Percentiles rank a stretch among this genome's conserved stretches.
phyloP scores from a whole-genome alignment of 2,888 invertebrate species.

The Minunthozetes semirufus region DNA sequence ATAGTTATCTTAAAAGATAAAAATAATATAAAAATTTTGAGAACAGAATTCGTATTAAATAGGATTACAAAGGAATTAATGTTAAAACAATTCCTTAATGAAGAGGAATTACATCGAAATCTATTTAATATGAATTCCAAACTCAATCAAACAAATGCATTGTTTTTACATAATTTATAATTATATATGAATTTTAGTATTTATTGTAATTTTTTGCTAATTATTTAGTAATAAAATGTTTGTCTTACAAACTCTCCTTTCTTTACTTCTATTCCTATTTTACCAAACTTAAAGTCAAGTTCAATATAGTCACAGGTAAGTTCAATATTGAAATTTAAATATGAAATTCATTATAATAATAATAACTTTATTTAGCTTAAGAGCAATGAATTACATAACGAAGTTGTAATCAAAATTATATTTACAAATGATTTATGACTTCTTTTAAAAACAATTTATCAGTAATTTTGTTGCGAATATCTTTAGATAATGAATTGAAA shows the following conservation, averaged over 20 bases:
- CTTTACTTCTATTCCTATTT: not conserved
- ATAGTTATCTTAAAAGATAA: slow-evolving; percentile 15
- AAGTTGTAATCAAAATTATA: not conserved
- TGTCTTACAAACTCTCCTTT: not conserved
- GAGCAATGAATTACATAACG: not conserved
- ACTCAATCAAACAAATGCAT: slow-evolving; percentile 1
- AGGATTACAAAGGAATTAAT: not conserved
- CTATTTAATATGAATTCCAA: not conserved
- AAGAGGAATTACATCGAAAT: slow-evolving; percentile 6
- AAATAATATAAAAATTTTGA: not conserved
- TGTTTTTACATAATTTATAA: slow-evolving; percentile 22
- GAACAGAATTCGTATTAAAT: not conserved
- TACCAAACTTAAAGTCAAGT: too few relatives aligned
- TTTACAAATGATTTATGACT: not conserved
- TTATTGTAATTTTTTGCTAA: slow-evolving; percentile 17
- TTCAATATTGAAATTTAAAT: too few relatives aligned
- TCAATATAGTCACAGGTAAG: too few relatives aligned
- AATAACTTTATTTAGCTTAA: not conserved
- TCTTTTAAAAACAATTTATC: not conserved
- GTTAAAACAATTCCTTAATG: too few relatives aligned
- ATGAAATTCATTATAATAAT: too few relatives aligned
- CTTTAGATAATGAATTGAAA: not conserved
- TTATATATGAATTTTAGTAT: not conserved
- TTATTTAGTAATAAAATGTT: slow-evolving; percentile 21
- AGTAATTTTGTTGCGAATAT: not conserved